phyloP scores from a whole-genome alignment of 2,113 vertebrate genomes.

The cattle (Bos taurus) region ARS-UCD2.0 NC_037340.1:76250001-76250500 shows the following conservation, averaged over 20 bases:
- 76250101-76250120: rapidly evolving
- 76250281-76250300: neutral
- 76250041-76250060: rapidly evolving
- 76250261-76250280: neutral
- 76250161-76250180: rapidly evolving
- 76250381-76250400: neutral
- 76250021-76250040: neutral
- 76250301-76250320: neutral
- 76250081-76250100: neutral
- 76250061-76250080: neutral
- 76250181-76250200: rapidly evolving
- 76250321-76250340: neutral
- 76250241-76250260: neutral
- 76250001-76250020: neutral
- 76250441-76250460: neutral
- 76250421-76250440: neutral
- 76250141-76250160: neutral
- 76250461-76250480: neutral
- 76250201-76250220: neutral
- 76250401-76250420: rapidly evolving
- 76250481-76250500: neutral
- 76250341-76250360: neutral
- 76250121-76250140: neutral
- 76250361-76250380: rapidly evolving
- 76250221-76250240: rapidly evolving